phyloP scores from a whole-genome alignment of 2,113 vertebrate genomes.

The Lota lota region DNA sequence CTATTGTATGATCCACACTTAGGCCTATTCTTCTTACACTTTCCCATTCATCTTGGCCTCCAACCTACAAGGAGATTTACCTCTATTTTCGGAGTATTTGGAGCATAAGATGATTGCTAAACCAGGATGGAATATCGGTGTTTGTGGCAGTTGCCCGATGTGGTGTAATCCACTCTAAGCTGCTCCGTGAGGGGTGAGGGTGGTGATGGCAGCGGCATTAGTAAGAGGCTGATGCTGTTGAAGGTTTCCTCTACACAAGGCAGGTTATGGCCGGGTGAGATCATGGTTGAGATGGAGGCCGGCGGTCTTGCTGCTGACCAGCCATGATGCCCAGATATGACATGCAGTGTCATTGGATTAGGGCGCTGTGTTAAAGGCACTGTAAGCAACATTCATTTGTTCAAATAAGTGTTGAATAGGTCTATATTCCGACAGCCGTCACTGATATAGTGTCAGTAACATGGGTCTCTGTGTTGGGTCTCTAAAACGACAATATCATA shows the following conservation, averaged over 20 bases:
- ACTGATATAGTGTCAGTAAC: too few relatives aligned
- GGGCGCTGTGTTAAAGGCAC: too few relatives aligned
- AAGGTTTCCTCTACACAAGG: neutral
- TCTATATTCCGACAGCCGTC: too few relatives aligned
- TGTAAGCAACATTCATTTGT: too few relatives aligned
- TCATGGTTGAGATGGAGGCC: neutral
- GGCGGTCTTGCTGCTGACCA: too few relatives aligned
- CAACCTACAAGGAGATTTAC: constrained; percentile 33
- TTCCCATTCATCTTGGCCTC: constrained; percentile 21
- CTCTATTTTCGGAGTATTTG: constrained; percentile 41
- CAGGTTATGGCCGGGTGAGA: neutral
- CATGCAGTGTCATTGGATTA: too few relatives aligned
- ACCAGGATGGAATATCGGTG: constrained; percentile 49
- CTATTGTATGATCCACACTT: neutral
- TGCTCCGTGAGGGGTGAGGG: constrained; percentile 21
- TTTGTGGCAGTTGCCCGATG: constrained; percentile 44
- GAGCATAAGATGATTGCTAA: constrained; percentile 45
- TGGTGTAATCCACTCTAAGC: constrained; percentile 67
- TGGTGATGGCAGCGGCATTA: neutral
- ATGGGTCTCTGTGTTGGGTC: too few relatives aligned
- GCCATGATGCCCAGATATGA: too few relatives aligned
- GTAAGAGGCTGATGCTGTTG: neutral
- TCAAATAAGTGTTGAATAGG: too few relatives aligned
- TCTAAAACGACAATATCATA: too few relatives aligned
- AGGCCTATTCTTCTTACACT: neutral